Conservation (phyloP, 2,797 vertebrate species). For the Pogonophryne albipinna region DNA sequence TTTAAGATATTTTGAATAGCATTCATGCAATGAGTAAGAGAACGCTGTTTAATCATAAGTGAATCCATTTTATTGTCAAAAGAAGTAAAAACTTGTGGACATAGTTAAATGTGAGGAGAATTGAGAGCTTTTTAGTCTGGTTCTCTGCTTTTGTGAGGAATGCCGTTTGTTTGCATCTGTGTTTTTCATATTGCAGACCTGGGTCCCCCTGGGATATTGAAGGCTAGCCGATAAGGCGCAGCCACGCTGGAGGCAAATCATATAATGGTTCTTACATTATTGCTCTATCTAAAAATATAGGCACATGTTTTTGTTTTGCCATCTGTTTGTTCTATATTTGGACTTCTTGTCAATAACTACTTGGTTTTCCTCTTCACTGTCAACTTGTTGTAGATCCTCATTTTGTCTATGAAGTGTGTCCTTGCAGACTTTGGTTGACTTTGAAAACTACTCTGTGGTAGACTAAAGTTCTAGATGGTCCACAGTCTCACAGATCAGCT, state of each 20-base stretch:
- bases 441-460: constrained; percentile 43
- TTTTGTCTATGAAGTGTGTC: constrained; percentile 46
- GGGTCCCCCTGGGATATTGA: constrained; percentile 91
- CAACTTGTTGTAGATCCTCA: constrained; percentile 16
- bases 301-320: constrained; percentile 77
- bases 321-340: constrained; percentile 70
- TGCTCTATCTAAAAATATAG: constrained; percentile 86
- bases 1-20: constrained; percentile 17
- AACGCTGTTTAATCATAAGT: constrained; percentile 25
- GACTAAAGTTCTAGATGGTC: neutral
- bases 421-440: constrained; percentile 45
- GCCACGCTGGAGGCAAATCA: constrained; percentile 90
- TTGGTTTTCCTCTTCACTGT: constrained; percentile 60
- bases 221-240: constrained; percentile 90
- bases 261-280: constrained; percentile 88
- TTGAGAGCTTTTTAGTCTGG: constrained; percentile 65
- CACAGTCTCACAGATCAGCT: constrained; percentile 17
- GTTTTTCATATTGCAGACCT: constrained; percentile 92
- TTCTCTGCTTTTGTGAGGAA: constrained; percentile 86
- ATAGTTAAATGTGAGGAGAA: constrained; percentile 51
- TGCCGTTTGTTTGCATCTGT: constrained; percentile 90
- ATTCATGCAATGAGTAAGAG: constrained; percentile 14
- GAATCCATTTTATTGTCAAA: constrained; percentile 27
- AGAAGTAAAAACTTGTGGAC: constrained; percentile 38
- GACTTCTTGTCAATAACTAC: constrained; percentile 61